Evolutionary conservation across 2,113 vertebrate species (phyloP).

Genomic region (Felis catus): DNA sequence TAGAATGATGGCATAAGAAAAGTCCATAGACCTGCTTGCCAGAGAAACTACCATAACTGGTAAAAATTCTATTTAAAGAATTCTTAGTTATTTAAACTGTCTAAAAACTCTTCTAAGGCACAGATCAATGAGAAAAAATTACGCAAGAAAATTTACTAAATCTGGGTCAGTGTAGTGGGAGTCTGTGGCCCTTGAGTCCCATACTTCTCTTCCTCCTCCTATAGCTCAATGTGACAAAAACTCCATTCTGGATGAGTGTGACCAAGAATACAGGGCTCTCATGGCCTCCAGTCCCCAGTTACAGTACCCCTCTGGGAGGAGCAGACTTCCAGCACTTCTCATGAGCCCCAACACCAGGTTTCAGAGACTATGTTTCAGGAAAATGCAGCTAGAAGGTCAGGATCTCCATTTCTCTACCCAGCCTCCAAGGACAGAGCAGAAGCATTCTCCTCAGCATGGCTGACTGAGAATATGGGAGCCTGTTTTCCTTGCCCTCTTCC

Average conservation of each 20-base stretch:
- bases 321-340: neutral
- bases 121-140: neutral
- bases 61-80: neutral
- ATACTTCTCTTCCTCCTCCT: neutral
- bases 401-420: neutral
- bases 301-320: neutral
- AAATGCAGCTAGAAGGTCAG: neutral
- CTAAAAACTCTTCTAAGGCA: neutral
- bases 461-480: neutral
- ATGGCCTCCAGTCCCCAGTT: neutral
- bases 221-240: neutral
- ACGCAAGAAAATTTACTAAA: neutral
- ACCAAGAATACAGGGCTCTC: neutral
- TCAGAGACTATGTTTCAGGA: neutral
- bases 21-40: neutral
- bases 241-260: neutral
- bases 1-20: neutral
- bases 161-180: neutral
- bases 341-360: neutral
- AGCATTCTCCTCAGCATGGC: neutral
- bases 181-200: neutral
- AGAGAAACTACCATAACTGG: neutral
- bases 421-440: neutral
- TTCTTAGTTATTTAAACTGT: neutral
- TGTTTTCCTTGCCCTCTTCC: neutral